phyloP scores from a whole-genome alignment of 2,113 vertebrate genomes.

The Otus sunia region DNA sequence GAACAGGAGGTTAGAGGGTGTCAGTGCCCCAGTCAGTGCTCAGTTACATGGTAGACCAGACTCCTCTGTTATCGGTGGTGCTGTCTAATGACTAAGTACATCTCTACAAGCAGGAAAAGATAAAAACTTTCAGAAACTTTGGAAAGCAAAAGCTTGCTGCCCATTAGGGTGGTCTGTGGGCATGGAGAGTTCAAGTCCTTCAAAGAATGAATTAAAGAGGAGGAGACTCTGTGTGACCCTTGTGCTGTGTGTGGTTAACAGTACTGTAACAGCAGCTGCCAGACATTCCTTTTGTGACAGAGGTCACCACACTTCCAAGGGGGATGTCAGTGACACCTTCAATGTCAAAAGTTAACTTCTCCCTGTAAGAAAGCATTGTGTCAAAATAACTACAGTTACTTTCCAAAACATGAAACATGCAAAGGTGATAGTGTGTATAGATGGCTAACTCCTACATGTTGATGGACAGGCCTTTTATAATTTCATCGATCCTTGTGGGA shows the following conservation, averaged over 20 bases:
- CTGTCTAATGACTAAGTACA: neutral
- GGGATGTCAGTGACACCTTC: neutral
- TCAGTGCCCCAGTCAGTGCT: neutral
- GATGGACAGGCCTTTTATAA: neutral
- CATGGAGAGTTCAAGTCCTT: neutral
- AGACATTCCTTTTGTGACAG: neutral
- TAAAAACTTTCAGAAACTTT: neutral
- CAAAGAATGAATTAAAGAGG: neutral
- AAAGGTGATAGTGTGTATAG: neutral
- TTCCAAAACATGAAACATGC: neutral
- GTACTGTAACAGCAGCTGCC: neutral
- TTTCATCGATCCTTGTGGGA: neutral
- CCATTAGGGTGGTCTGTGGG: neutral
- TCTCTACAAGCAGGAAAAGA: neutral
- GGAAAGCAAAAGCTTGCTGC: neutral
- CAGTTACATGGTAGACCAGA: neutral
- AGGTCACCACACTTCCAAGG: neutral
- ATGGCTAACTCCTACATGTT: accelerated
- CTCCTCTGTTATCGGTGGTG: neutral
- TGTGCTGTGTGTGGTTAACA: neutral
- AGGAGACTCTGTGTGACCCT: neutral
- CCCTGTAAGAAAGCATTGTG: neutral
- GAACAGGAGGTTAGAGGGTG: neutral
- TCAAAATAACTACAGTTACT: neutral
- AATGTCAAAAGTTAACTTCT: neutral